Conservation (phyloP, 2,888 invertebrate species). For the Leptinotarsa juncta region DNA sequence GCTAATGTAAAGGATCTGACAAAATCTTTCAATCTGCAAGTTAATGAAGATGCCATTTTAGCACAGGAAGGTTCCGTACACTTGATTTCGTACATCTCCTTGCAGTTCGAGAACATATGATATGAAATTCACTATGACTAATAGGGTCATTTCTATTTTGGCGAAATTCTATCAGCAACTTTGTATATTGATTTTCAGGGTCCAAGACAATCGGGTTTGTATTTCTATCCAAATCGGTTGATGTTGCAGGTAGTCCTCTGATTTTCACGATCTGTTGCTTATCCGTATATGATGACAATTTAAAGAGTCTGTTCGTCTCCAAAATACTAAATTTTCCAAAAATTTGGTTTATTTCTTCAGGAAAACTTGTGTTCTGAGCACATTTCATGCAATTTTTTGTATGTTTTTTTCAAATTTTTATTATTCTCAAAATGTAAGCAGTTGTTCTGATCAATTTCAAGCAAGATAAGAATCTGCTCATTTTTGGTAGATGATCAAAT, state of each 20-base stretch:
- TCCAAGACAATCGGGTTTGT: background rate
- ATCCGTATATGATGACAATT: background rate
- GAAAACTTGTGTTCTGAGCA: background rate
- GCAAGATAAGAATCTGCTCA: background rate
- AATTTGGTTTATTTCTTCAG: background rate
- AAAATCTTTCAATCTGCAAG: background rate
- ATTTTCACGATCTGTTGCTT: background rate
- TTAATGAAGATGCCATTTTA: background rate
- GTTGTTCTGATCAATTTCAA: background rate
- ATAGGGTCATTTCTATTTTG: background rate
- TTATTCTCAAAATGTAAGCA: background rate
- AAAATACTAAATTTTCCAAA: background rate
- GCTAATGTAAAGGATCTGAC: background rate
- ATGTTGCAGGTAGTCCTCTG: background rate
- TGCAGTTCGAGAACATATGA: background rate
- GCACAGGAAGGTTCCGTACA: background rate
- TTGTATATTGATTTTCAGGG: background rate
- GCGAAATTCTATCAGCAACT: background rate
- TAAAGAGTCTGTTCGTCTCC: background rate
- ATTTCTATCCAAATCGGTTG: background rate
- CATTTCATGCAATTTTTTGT: background rate
- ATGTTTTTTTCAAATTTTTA: background rate
- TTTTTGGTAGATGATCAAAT: background rate
- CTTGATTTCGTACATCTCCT: background rate
- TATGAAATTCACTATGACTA: background rate